Base-by-base conservation (phyloP, 37 sponge, comb jelly and placozoan species). In the Sycon ciliatum region DNA sequence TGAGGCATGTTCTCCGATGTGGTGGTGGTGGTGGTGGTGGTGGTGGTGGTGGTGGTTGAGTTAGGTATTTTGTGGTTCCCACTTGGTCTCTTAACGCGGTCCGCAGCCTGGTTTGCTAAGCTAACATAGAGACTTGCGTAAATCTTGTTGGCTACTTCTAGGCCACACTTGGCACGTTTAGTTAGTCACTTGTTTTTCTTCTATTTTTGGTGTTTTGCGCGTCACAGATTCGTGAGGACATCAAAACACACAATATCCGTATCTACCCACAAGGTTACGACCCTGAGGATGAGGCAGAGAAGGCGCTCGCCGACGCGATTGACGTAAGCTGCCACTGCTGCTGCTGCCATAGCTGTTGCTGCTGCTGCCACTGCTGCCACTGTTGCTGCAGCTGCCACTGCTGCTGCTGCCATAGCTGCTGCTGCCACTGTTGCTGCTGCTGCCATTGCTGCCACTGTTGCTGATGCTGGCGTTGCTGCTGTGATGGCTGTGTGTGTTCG, bases 221-320 rank as follows among this genome's bases (percentile, higher is more conserved):
- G 38, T 0, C 29, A 0, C 37, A 87, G 89, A 86, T 95, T 36
- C 61, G 90, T 49, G 91, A 95, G 27, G 95, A 95, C 65, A 84
- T 95, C 0, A 49, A 9, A 0, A 65, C 74, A 39, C 85, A 90
- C 67, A 83, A 80, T 1, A 90, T 95, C 69, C 80, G 84, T 34
- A 87, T 95, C 49, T 95, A 95, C 79, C 95, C 95, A 37, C 31
- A 76, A 11, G 82, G 81, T 23, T 87, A 87, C 39, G 78, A 68
- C 6, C 69, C 87, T 35, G 95, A 95, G 56, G 95, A 95, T 38
- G 90, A 89, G n/a, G 95, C 89, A 34, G 95, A 90, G 34, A 28
- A 16, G 3, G 33, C 24, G 4, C 38, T 34, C 38, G 38, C 69
- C 26, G 46, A 56, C 1, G 29, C 72, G 18, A 63, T 63, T 63